Evolutionary conservation across 2,113 vertebrate species (phyloP).

Genomic region (Perca flavescens): DNA sequence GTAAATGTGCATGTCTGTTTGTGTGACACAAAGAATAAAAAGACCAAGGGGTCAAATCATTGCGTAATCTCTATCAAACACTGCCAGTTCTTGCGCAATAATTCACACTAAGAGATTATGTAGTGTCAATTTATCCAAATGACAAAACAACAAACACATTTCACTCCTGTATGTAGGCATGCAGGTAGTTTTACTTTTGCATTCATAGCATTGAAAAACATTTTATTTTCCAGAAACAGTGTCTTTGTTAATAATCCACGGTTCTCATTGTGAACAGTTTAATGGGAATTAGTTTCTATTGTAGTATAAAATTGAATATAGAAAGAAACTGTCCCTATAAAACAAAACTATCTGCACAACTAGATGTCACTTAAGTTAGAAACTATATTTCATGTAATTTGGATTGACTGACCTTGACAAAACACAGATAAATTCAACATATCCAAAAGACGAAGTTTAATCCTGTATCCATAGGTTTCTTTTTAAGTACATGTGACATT

Average conservation of each 20-base stretch:
- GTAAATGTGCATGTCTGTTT: slow-evolving; percentile 18
- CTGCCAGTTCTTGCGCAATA: not conserved
- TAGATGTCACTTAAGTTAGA: not conserved
- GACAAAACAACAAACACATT: not conserved
- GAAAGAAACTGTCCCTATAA: not conserved
- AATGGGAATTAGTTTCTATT: not conserved
- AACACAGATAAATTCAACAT: not conserved
- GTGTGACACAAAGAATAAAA: slow-evolving; percentile 1
- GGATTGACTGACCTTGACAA: not conserved
- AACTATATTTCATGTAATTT: not conserved
- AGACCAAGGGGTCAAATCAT: slow-evolving; percentile 12
- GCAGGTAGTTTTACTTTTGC: not conserved
- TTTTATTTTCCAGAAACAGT: not conserved
- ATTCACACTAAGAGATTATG: not conserved
- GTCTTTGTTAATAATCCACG: not conserved
- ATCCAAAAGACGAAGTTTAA: not conserved
- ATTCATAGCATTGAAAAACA: not conserved
- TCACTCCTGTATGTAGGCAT: not conserved
- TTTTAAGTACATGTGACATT: not conserved
- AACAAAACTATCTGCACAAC: not conserved
- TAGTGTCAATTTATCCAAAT: not conserved
- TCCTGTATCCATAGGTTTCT: not conserved
- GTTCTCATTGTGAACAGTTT: not conserved
- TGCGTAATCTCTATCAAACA: slow-evolving; percentile 34
- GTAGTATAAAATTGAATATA: not conserved